Evolutionary conservation across 2,113 vertebrate species (phyloP).

Genomic region (Lontra canadensis): DNA sequence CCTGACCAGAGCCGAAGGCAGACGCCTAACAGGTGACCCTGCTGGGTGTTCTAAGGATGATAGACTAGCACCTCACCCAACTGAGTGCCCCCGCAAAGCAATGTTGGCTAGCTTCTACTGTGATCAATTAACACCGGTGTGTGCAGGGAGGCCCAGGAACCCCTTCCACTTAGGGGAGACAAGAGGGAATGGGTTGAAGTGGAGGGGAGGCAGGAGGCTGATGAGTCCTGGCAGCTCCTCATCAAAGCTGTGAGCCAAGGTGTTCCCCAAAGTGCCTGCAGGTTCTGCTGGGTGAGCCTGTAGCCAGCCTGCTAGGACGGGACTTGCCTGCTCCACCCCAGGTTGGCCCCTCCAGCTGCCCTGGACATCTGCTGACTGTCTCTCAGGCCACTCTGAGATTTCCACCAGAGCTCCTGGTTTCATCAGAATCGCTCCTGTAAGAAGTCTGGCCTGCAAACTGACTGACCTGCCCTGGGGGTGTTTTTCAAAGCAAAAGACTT

Average conservation of each 20-base stretch:
- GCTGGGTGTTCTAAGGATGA: neutral
- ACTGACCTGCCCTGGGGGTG: neutral
- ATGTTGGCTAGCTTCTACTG: neutral
- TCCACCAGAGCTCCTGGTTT: neutral
- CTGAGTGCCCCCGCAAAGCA: neutral
- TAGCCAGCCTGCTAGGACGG: neutral
- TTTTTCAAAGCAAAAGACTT: constrained; percentile 9
- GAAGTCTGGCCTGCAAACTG: neutral
- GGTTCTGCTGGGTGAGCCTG: neutral
- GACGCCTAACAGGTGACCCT: no score
- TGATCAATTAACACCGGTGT: neutral
- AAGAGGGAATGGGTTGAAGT: neutral
- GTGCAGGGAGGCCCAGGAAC: neutral
- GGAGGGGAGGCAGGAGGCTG: neutral
- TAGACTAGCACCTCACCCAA: neutral
- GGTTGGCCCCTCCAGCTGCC: neutral
- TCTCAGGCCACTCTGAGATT: neutral
- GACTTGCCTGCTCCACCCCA: neutral
- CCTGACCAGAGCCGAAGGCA: no score
- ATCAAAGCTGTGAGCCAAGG: neutral
- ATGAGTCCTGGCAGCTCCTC: neutral
- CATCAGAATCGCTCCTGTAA: neutral
- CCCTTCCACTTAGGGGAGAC: neutral
- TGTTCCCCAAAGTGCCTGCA: no score
- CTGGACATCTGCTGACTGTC: neutral